phyloP scores from a whole-genome alignment of 1,140 invertebrate genomes.

The Lerema accius region DNA sequence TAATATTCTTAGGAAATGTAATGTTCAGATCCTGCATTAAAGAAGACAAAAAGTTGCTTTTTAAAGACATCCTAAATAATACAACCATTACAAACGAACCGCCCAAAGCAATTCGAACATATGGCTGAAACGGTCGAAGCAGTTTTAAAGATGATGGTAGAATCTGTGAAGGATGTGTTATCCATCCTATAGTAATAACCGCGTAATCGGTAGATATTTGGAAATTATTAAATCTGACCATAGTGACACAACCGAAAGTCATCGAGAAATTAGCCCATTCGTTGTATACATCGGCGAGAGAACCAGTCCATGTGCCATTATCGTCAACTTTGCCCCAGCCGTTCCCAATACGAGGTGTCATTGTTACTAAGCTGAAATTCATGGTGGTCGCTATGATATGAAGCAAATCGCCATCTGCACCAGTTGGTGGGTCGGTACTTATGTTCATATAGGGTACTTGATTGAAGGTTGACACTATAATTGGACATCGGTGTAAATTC shows the following conservation, averaged over 20 bases:
- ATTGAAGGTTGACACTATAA: conserved; percentile 59
- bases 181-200: conserved; percentile 49
- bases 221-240: conserved; percentile 52
- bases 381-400: conserved; percentile 50
- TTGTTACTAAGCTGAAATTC: conserved; percentile 57
- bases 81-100: conserved; percentile 48
- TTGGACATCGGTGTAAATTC: conserved; percentile 58
- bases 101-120: conserved; percentile 45
- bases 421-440: conserved; percentile 44
- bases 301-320: conserved; percentile 64
- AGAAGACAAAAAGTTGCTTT: conserved; percentile 16
- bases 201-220: conserved; percentile 60
- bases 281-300: conserved; percentile 58
- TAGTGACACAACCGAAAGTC: conserved; percentile 60
- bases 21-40: conserved; percentile 15
- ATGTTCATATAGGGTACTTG: conserved; percentile 63
- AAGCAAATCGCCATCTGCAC: conserved; percentile 63
- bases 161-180: conserved; percentile 53
- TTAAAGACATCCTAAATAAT: conserved; percentile 45
- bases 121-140: conserved; percentile 52
- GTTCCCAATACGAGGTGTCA: conserved; percentile 50
- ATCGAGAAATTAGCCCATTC: conserved; percentile 67
- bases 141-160: conserved; percentile 58
- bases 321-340: conserved; percentile 62
- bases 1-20: conserved; percentile 38